Percentiles rank a stretch among this genome's conserved stretches.
Evolutionary conservation across 2,113 vertebrate genomes (phyloP).

Genomic region (Drymodes brunneopygia): DNA sequence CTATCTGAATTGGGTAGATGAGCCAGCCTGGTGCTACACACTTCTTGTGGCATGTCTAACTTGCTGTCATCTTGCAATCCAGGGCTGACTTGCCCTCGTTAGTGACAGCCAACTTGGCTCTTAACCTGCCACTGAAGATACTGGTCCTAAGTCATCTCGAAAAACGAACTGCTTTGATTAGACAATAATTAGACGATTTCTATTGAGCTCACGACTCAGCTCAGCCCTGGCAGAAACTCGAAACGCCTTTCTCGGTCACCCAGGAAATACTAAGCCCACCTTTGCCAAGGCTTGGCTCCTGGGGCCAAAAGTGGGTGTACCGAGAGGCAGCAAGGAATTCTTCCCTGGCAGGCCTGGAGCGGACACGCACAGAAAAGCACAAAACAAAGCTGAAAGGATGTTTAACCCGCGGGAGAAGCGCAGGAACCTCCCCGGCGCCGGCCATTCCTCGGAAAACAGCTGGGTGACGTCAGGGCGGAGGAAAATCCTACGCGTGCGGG

Average conservation of each 20-base stretch:
- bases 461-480: rapidly evolving
- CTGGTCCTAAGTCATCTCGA: neutral
- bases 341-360: neutral
- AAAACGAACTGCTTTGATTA: neutral
- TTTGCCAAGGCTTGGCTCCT: neutral
- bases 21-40: rapidly evolving
- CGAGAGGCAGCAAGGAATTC: neutral
- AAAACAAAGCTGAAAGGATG: neutral
- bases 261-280: neutral
- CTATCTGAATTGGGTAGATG: rapidly evolving
- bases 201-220: neutral
- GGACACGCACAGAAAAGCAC: rapidly evolving
- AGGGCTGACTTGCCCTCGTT: rapidly evolving
- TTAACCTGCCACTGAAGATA: neutral
- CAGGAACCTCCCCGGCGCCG: neutral
- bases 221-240: rapidly evolving
- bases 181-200: neutral
- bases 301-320: rapidly evolving
- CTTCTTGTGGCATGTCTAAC: neutral
- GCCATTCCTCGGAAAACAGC: rapidly evolving
- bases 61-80: neutral
- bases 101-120: neutral
- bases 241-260: neutral
- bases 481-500: rapidly evolving
- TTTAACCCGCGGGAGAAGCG: neutral